Base-by-base conservation (phyloP, 2,888 invertebrate species). In the Rhimphoctona megacephalus region DNA sequence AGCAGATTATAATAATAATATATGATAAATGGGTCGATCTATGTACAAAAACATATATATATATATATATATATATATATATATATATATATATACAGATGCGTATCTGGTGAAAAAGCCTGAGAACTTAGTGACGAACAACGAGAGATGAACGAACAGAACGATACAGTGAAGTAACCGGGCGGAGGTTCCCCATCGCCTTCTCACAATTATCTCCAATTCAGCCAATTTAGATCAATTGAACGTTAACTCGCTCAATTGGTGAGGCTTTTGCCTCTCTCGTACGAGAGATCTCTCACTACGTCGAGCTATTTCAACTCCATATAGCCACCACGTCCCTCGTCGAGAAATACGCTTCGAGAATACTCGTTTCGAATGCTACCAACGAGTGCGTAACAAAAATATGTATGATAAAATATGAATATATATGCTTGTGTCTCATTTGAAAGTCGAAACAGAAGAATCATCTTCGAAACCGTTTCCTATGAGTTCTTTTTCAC, bases 181-280 rank as follows among this genome's bases (percentile, higher is more conserved):
- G 61, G 89, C 91, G 92, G 90, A 92, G 93, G 92, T 93, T 92
- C 92, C 93, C 93, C 92, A 93, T 93, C 93, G 93, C 93, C 92
- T 93, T 93, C 91, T 91, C 90, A 91, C 93, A 94, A 94, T 94
- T 94, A 94, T 90, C 87, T 90, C 88, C 94, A 94, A 94, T 94
- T 94, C 92, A 92, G 88, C 87, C 92, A 94, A 94, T 94, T 94
- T 92, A 93, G 92, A 90, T 90, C 94, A 94, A 94, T 94, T 94
- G 92, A 92, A 61, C 89, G 92, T 94, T 94, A 94, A 94, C 92
- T 92, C 89, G 94, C 94, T 93, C 92, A 94, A 94, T 94, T 94
- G 93, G 90, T 86, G 83, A 88, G 81, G 76, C 77, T 81, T 70
- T 67, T 74, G 83, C 85, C 88, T 82, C 73, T 77, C 70, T n/a